These are phyloP conservation scores for Eupithecia subfuscata DNA, from an alignment of 2,888 invertebrate species.

Conservation along the genomic window DNA sequence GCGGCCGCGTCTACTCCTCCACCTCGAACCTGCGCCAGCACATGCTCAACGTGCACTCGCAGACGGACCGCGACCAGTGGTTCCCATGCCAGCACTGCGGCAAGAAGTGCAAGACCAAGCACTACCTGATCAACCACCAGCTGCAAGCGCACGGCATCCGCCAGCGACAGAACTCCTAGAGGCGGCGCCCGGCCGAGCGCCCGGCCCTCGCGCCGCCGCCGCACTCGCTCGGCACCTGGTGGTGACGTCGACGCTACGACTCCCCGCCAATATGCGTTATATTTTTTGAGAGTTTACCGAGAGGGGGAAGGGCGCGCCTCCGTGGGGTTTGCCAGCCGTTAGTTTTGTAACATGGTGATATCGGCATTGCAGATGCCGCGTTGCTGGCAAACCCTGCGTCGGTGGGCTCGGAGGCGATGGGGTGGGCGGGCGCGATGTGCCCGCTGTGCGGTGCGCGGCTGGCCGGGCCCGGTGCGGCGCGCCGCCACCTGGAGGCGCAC, in stretches of 20 bases:
- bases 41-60: constrained; percentile 90
- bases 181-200: constrained; percentile 65
- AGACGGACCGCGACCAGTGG: constrained; percentile 88
- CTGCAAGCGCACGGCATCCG: constrained; percentile 90
- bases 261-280: constrained; percentile 55
- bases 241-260: constrained; percentile 49
- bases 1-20: constrained; percentile 89
- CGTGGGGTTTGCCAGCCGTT: constrained; percentile 68
- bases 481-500: constrained; percentile 91
- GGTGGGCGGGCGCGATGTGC: constrained; percentile 76
- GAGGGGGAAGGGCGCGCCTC: constrained; percentile 48
- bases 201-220: constrained; percentile 52
- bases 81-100: constrained; percentile 89
- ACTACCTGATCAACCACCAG: constrained; percentile 90
- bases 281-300: constrained; percentile 72
- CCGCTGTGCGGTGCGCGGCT: constrained; percentile 89
- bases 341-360: constrained; percentile 68
- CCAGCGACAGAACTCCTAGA: constrained; percentile 86
- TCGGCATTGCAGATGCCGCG: constrained; percentile 86
- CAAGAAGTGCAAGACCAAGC: constrained; percentile 90
- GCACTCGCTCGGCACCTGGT: constrained; percentile 48
- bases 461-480: constrained; percentile 86
- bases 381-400: constrained; percentile 58
- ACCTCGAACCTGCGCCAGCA: constrained; percentile 90
- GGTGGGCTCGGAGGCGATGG: constrained; percentile 46